Evolutionary conservation across 1,140 invertebrate genomes (phyloP), one percentile per base, ranked within the genome.

Genomic region (Phocides pigmalion): DNA sequence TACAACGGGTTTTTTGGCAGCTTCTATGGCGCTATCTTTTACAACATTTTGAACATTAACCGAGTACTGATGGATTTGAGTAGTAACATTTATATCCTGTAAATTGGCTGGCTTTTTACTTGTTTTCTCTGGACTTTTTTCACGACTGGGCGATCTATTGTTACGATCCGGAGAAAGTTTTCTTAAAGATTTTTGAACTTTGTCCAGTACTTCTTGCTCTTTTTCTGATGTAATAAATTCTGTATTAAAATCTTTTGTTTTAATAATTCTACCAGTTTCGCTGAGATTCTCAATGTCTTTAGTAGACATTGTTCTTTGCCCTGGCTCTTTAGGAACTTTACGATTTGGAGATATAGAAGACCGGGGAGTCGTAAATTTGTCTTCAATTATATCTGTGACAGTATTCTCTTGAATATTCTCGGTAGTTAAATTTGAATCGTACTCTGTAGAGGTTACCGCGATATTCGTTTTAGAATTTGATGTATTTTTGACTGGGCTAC

Each of bases 151-250:
- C 62, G 76, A 79, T 65, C 66, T 78, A 61, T 74, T 68, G 39
- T 74, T 80, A 11, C 80, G 70, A 20, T 81, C 76, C 0, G 86
- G 82, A 19, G 88, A 90, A 11, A 87, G 46, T 61, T 84, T 89
- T 63, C 80, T 73, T 4, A 87, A 51, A 20, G 82, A 84, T 39
- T 84, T 81, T 67, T 90, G 79, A 4, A 85, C 84, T 67, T 65
- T 82, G 19, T 87, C 71, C 6, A 87, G 54, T 50, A 85, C 74
- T 78, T 88, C 79, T 66, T 81, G 75, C 67, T 89, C 81, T 71
- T 76, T 83, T 68, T 89, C 84, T 15, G 74, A 76, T 22, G 68
- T 51, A n/a, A 84, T 70, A 44, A 82, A 81, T 32, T 79, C 68
- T 3, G 69, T 70, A 20, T 42, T 72, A 12, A 62, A 49, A 37